A percentile compares a stretch with the other conserved stretches of the same genome.
Conservation (phyloP, 1,140 invertebrate genomes). For the Gryllus bimaculatus region DNA sequence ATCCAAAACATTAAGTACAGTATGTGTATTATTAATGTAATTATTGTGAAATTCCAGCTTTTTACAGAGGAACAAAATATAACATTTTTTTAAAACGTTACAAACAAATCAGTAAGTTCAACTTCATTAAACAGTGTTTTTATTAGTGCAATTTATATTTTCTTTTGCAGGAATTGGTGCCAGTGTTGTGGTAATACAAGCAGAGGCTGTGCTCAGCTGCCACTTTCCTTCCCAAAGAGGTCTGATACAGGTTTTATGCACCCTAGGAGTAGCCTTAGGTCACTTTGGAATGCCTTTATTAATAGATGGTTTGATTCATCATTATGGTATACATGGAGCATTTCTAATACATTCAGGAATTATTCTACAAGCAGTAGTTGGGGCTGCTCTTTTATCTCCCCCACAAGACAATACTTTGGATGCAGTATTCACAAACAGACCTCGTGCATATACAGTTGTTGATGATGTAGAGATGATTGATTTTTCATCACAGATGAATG, state of each 20-base stretch:
- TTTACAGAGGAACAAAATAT: no score
- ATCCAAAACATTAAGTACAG: no score
- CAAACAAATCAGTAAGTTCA: no score
- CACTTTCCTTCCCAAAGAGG: background rate
- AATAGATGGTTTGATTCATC: background rate
- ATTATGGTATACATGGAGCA: background rate
- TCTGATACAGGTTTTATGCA: background rate
- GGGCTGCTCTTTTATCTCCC: background rate
- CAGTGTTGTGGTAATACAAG: background rate
- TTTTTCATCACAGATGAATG: background rate
- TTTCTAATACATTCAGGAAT: background rate
- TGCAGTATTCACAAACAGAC: background rate
- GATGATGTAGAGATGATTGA: background rate
- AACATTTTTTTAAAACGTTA: no score
- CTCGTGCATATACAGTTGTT: background rate
- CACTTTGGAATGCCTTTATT: background rate
- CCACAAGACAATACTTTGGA: background rate
- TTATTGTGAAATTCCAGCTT: no score
- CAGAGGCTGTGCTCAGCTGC: background rate
- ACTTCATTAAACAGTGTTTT: no score
- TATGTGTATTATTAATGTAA: no score
- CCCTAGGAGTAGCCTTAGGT: background rate
- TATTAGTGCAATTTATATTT: background rate
- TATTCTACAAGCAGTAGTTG: background rate
- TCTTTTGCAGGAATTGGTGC: background rate